Percentiles rank a stretch among this genome's conserved stretches.
These are phyloP conservation scores for Hydroisotoma schaefferi DNA, from an alignment of 2,888 invertebrate genomes.

Conservation along the genomic window DNA sequence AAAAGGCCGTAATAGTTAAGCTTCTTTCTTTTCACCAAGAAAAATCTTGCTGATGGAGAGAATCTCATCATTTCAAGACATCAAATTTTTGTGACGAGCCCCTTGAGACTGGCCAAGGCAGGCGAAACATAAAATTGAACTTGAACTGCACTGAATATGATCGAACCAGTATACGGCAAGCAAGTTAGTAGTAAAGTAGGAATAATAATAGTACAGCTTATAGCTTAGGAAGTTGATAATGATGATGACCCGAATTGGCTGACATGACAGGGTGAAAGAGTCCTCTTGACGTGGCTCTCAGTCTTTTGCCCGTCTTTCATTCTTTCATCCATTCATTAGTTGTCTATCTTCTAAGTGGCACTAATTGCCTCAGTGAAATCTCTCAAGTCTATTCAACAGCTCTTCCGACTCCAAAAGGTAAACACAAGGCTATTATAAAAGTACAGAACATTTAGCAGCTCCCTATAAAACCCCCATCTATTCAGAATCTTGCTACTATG, in stretches of 20 bases:
- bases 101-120: too few relatives aligned
- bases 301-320: neutral
- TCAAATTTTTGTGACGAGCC: too few relatives aligned
- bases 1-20: too few relatives aligned
- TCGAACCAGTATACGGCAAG: too few relatives aligned
- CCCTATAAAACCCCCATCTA: too few relatives aligned
- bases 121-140: too few relatives aligned
- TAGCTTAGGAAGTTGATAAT: neutral
- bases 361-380: constrained; percentile 18
- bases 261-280: constrained; percentile 1
- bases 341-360: constrained; percentile 12
- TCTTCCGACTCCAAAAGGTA: constrained; percentile 3
- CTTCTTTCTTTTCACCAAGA: too few relatives aligned
- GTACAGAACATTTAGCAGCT: neutral
- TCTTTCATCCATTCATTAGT: constrained; percentile 18
- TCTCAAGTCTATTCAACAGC: constrained; percentile 1
- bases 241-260: constrained; percentile 3
- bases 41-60: too few relatives aligned
- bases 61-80: too few relatives aligned
- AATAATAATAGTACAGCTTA: neutral
- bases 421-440: constrained; percentile 3
- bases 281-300: constrained; percentile 3
- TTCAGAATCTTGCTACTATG: too few relatives aligned
- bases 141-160: too few relatives aligned
- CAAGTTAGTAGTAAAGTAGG: too few relatives aligned